Base-by-base conservation (phyloP, 2,888 invertebrate species). In the Acrobasis consociella region DNA sequence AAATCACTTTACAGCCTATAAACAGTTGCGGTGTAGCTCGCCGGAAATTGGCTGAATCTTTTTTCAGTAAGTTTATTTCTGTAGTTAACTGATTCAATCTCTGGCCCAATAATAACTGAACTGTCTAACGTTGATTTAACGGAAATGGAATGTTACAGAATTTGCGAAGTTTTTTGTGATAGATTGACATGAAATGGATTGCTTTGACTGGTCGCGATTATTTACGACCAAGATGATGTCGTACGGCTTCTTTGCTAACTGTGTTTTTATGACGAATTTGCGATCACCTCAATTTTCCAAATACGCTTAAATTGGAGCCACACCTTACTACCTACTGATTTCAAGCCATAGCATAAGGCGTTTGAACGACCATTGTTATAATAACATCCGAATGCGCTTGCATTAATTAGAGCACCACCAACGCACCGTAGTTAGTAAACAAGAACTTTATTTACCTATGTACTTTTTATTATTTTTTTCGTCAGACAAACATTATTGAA, bases 291-390 rank as follows among this genome's bases (percentile, higher is more conserved):
- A 31, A 17, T 39, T 49, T 31, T 37, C 13, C 9, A 38, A 51
- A 38, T 13, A 51, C 65, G 65, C 64, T 39, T 42, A 38, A 70
- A 69, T 67, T 60, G 63, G 60, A 63, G 75, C 74, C 71, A 58
- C 60, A 62, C 65, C 39, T 39, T 72, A 77, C 75, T 75, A 72
- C 74, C 70, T 73, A 74, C 31, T 31, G 31, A 72, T 74, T 75
- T 77, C 73, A 71, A 73, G 69, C 74, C 76, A 78, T 81, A 78
- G 76, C 77, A 77, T 79, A 77, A 74, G 79, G 77, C 81, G 77
- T 80, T 83, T 82, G 81, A 82, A 80, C 79, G 77, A 72, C 80
- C 76, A 75, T 84, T 83, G 80, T 79, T 75, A 74, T 81, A 83
- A 84, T 78, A 73, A 75, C 75, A 72, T 77, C 75, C 72, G 74